phyloP scores from a whole-genome alignment of 2,888 invertebrate genomes.

The Agrotis clavis region DNA sequence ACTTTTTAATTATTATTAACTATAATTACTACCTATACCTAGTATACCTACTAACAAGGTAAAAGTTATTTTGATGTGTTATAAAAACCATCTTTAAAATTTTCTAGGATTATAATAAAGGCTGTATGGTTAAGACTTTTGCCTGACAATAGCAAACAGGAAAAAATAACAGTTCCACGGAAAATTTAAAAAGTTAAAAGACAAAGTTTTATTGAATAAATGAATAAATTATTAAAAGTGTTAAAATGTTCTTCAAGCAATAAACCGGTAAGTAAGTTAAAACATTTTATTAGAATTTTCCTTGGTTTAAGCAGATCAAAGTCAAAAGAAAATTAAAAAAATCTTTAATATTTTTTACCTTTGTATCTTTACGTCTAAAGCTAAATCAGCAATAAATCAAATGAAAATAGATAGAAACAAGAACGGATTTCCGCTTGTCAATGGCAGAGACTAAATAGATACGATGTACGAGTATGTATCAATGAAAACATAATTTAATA shows the following conservation, averaged over 20 bases:
- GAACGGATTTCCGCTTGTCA: constrained; percentile 56
- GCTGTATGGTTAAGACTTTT: background rate
- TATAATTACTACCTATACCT: too few relatives aligned
- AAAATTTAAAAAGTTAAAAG: too few relatives aligned
- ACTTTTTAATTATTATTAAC: background rate
- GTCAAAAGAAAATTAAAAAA: too few relatives aligned
- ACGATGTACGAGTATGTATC: constrained; percentile 25
- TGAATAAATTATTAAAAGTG: too few relatives aligned
- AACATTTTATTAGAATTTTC: background rate
- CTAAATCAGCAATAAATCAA: constrained; percentile 38
- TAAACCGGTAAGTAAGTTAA: background rate
- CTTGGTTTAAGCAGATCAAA: constrained; percentile 1
- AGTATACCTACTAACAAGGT: too few relatives aligned
- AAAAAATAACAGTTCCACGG: background rate
- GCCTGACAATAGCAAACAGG: background rate
- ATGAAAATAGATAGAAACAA: constrained; percentile 41
- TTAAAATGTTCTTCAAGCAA: background rate
- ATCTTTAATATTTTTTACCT: background rate
- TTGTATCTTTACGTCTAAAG: background rate
- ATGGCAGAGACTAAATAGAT: constrained; percentile 12
- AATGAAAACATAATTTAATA: constrained; percentile 35
- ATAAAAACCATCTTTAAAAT: too few relatives aligned
- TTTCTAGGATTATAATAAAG: background rate
- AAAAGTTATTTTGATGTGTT: too few relatives aligned
- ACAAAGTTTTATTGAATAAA: too few relatives aligned